Evolutionary conservation across 2,888 invertebrate genomes (phyloP), one percentile per base, ranked within the genome.

Genomic region (Autographa gamma): DNA sequence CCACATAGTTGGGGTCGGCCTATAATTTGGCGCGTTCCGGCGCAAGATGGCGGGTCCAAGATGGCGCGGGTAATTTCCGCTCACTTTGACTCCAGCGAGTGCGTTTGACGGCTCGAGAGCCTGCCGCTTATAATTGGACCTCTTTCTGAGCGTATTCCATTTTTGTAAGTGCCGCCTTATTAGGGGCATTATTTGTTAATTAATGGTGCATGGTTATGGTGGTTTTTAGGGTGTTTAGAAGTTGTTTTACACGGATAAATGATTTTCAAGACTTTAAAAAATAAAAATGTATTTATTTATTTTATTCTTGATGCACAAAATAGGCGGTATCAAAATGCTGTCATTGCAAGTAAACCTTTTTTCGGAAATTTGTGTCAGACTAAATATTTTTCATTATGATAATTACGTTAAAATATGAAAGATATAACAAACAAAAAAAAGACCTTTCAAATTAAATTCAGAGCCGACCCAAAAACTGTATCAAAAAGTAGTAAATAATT

Each of bases 1-100:
- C 79, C 73, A 77, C 77, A 78, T 68, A 60, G 52, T 60, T 67
- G 58, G 66, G 69, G 71, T 70, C 71, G 76, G 73, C 69, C 54
- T 63, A 88, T 89, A 90, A 91, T 91, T 91, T 88, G 88, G 87
- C 79, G 84, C 84, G 86, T 89, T 90, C 91, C 91, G 92, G 91
- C 84, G 80, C 88, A 25, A 25, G 25, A 25, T 25, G 25, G 25
- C 25, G 25, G 86, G 87, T 75, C 65, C 85, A 87, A 89, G 89
- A 88, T 88, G 90, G 90, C 88, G 88, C 82, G 82, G 82, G 91
- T 90, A 92, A 92, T 92, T 92, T 92, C 93, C 91, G 86, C 81
- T 81, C 86, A 85, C 89, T 89, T 86, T 80, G 81, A 82, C 74
- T 68, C 74, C 1, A 19, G 54, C 85, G n/a, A 79, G 85, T 92